phyloP scores from a whole-genome alignment of 2,888 invertebrate species.

The Scrobipalpa atriplicella region DNA sequence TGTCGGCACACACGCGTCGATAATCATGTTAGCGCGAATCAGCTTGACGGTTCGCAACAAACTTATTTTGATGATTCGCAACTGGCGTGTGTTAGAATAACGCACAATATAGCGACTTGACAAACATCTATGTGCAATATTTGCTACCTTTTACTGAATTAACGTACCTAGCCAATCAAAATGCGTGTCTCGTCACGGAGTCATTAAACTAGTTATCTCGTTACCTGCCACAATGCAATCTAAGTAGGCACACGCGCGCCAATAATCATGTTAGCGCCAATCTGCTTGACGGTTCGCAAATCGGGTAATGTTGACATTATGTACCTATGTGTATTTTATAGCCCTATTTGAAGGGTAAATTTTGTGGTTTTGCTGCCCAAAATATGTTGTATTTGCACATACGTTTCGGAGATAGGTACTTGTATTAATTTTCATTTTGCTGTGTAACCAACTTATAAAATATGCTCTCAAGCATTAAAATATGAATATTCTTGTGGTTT shows the following conservation, averaged over 20 bases:
- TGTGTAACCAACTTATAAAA: no score
- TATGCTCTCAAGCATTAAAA: no score
- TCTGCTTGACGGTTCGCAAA: conserved; percentile 35
- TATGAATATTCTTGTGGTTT: no score
- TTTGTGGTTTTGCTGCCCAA: no score
- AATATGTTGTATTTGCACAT: no score
- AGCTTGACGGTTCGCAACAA: conserved; percentile 31
- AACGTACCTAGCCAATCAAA: conserved; percentile 42
- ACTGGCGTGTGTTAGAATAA: no score
- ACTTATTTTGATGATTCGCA: not conserved
- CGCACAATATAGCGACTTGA: no score
- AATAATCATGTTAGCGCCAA: conserved; percentile 51
- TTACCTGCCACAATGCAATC: conserved; percentile 51
- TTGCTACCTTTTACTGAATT: no score
- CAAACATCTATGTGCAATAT: not conserved
- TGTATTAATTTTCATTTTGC: no score
- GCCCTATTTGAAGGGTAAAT: no score
- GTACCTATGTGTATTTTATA: no score
- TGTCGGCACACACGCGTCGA: conserved; percentile 44
- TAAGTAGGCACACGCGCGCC: conserved; percentile 42
- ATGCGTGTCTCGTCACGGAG: conserved; percentile 41
- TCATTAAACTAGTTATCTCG: conserved; percentile 56
- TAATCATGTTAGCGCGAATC: conserved; percentile 52
- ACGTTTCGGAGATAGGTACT: no score
- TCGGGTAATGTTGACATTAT: not conserved